Base-by-base conservation (phyloP, 2,888 invertebrate genomes). In the Drosophila kokeensis region DNA sequence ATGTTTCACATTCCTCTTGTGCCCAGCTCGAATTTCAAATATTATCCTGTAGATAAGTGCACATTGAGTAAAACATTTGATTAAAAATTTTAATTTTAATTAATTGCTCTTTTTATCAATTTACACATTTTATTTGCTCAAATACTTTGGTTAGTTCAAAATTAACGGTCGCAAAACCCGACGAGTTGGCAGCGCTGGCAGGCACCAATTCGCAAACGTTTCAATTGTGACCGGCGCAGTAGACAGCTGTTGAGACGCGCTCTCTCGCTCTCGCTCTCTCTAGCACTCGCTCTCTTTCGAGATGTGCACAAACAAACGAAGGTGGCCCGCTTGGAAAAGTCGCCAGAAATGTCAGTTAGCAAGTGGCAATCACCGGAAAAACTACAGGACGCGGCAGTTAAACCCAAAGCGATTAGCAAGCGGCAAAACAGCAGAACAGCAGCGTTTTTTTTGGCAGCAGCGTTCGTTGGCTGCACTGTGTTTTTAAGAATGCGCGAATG, bases 291-390 rank as follows among this genome's bases (percentile, higher is more conserved):
- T 59, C 60, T 50, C 45, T 63, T 60, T 65, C 53, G 58, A 68
- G 54, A 53, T 83, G 89, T 65, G 75, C 69, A 73, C 70, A 79
- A 80, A 80, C 73, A 73, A 76, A 82, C 75, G 73, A 77, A 82
- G 74, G 77, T 72, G 79, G 76, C 54, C 63, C 62, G 82, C 72
- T 81, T 80, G 85, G 89, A 79, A 87, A 90, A 87, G 79, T 87
- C 81, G 72, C 67, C 69, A 73, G 81, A 77, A 81, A 79, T 77
- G 81, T 78, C 87, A 89, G 83, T 87, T 82, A 84, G 83, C 75
- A 87, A 91, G 91, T 85, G 91, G 85, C 86, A 89, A 90, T 78
- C 89, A 84, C 82, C 91, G 91, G 89, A 84, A 86, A 90, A 90
- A 91, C 91, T 91, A 90, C 89, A 74, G 59, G 81, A 63, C 90